Percentiles rank a stretch among this genome's conserved stretches.
Evolutionary conservation across 2,797 vertebrate genomes (phyloP).

Genomic region (Anabas testudineus): DNA sequence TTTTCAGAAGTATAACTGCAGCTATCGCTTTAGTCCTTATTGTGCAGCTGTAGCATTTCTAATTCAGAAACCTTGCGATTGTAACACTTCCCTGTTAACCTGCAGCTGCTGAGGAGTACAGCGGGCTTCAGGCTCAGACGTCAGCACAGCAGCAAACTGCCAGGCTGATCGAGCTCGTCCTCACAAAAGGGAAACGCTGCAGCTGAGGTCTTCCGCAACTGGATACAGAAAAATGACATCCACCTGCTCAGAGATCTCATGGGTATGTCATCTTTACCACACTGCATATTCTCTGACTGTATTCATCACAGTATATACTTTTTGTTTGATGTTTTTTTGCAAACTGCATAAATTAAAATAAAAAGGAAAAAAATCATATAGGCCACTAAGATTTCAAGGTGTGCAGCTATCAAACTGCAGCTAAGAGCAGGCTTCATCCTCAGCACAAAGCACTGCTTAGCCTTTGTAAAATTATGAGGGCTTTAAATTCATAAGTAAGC

Average conservation of each 20-base stretch:
- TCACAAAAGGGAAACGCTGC: slow-evolving; percentile 95
- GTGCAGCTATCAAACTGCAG: too few species aligned
- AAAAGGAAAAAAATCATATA: too few species aligned
- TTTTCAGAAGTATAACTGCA: background rate
- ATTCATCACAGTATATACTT: background rate
- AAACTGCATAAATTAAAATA: too few species aligned
- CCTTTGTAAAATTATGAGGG: too few species aligned
- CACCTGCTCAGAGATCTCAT: slow-evolving; percentile 93
- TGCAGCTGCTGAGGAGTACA: slow-evolving; percentile 85
- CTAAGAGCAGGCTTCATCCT: too few species aligned
- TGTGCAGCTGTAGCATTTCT: background rate
- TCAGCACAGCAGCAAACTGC: slow-evolving; percentile 91
- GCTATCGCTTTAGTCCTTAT: background rate
- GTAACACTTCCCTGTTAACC: background rate
- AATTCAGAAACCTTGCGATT: background rate
- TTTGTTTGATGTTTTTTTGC: background rate
- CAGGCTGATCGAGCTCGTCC: slow-evolving; percentile 91
- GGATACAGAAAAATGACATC: slow-evolving; percentile 92
- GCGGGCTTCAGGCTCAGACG: slow-evolving; percentile 91
- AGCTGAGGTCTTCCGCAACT: slow-evolving; percentile 93
- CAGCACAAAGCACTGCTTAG: too few species aligned
- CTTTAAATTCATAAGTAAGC: too few species aligned
- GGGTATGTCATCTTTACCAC: slow-evolving; percentile 76
- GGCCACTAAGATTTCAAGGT: background rate
- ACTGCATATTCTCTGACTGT: background rate